phyloP scores from a whole-genome alignment of 2,113 vertebrate genomes.

The Thunnus thynnus region DNA sequence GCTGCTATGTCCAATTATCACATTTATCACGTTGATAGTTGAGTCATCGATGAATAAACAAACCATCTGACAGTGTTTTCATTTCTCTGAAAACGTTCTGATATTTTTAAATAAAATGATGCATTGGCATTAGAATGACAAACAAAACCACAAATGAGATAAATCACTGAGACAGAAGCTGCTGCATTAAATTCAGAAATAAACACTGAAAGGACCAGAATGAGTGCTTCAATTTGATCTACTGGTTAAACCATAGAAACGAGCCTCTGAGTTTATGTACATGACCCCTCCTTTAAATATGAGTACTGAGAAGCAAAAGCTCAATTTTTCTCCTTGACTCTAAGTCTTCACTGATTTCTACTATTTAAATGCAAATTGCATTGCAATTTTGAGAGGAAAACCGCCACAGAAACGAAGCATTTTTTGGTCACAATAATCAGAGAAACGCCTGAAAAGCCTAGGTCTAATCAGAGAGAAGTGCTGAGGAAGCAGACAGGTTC shows the following conservation, averaged over 20 bases:
- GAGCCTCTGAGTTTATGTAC: slow-evolving; percentile 10
- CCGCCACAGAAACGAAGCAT: slow-evolving; percentile 26
- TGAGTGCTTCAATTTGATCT: slow-evolving; percentile 16
- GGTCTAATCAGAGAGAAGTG: slow-evolving; percentile 68
- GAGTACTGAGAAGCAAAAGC: slow-evolving; percentile 20
- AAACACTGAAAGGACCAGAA: neutral
- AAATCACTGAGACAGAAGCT: slow-evolving; percentile 13
- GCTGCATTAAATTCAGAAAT: neutral
- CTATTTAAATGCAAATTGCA: slow-evolving; percentile 71
- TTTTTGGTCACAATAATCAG: slow-evolving; percentile 68
- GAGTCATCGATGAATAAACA: slow-evolving; percentile 9
- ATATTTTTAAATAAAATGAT: slow-evolving; percentile 29
- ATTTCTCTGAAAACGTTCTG: neutral
- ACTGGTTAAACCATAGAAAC: slow-evolving; percentile 28
- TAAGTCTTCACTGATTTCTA: slow-evolving; percentile 48
- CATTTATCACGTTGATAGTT: slow-evolving; percentile 10
- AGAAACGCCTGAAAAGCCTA: slow-evolving; percentile 51
- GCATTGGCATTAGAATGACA: neutral
- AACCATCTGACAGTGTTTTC: neutral
- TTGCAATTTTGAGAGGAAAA: slow-evolving; percentile 40
- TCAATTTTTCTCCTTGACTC: slow-evolving; percentile 37
- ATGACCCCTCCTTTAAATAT: slow-evolving; percentile 41
- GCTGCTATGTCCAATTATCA: slow-evolving; percentile 3
- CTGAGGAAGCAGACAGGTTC: slow-evolving; percentile 44
- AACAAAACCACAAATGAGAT: neutral